Evolutionary conservation across 2,113 vertebrate species (phyloP), one percentile per base, ranked within the genome.

Genomic region (Sus scrofa): DNA sequence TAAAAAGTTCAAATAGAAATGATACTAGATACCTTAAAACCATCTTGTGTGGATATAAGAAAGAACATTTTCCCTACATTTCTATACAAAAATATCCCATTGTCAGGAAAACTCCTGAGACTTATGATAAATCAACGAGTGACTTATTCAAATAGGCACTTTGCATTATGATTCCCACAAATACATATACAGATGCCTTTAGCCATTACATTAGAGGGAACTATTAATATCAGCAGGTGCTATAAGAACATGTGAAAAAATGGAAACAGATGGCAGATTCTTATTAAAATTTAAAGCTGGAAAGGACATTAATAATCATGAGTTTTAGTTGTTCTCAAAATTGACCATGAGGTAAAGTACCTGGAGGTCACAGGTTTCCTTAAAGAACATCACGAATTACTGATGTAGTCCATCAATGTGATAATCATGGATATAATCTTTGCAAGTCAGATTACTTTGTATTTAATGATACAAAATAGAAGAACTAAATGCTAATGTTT

Each of bases 1-100:
- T 68, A 13, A 89, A 93, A 95, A 70, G 9, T 91, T 86, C 26
- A 74, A 88, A 74, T 71, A 67, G 24, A 79, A 73, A 73, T 93
- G 14, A 81, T 92, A 92, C 5, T 26, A 83, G 50, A 27, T 88
- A 84, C 5, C 13, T 90, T 96, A 90, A 83, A 88, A 27, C 13
- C 37, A 71, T 32, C 15, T 96, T 91, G 4, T 54, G 9, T 81
- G 8, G 2, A 74, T 70, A 54, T 34, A 6, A 91, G 52, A 9
- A 3, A 62, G 13, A 37, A 89, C 73, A 60, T 20, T 16, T 34
- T 78, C 60, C 34, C 11, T 32, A 6, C n/a, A 79, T 56, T 71
- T 52, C 32, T 89, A 19, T 24, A 65, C 4, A 39, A 10, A 74
- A 78, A 65, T 22, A 73, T 74, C 15, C 3, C 1, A 71, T 71